These are phyloP conservation scores for Aelia acuminata DNA, from an alignment of 2,888 invertebrate species.

Conservation along the genomic window DNA sequence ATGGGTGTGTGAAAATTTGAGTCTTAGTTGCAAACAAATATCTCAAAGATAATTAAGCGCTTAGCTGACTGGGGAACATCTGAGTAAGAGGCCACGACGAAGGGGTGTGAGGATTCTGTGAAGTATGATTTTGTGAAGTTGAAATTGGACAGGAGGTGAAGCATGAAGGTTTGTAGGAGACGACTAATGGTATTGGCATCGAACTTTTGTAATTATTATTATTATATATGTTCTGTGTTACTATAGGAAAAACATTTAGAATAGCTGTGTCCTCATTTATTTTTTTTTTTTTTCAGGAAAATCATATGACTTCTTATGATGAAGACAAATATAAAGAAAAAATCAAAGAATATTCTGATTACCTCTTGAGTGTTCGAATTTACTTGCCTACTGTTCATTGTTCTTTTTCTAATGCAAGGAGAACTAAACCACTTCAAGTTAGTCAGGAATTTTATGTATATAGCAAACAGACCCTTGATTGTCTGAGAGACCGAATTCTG, in stretches of 20 bases:
- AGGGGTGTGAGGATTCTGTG: too few species aligned
- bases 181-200: too few species aligned
- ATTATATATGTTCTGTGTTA: background rate
- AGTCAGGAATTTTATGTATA: constrained; percentile 76
- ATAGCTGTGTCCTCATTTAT: background rate
- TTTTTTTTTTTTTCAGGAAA: constrained; percentile 25
- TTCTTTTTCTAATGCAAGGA: constrained; percentile 39
- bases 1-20: too few species aligned
- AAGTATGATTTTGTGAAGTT: too few species aligned
- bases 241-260: background rate
- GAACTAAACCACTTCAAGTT: constrained; percentile 58
- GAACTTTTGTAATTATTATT: too few species aligned
- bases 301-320: background rate
- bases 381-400: constrained; percentile 58
- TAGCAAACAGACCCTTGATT: constrained; percentile 79
- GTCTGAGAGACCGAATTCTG: constrained; percentile 80
- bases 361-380: constrained; percentile 56
- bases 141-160: too few species aligned
- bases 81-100: too few species aligned
- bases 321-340: constrained; percentile 52
- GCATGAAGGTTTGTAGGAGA: too few species aligned
- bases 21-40: too few species aligned
- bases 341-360: constrained; percentile 56
- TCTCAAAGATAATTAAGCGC: too few species aligned
- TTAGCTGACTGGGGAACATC: too few species aligned